A percentile compares a stretch with the other conserved stretches of the same genome.
Conservation (phyloP, 2,797 vertebrate species). For the Malurus splendens region DNA sequence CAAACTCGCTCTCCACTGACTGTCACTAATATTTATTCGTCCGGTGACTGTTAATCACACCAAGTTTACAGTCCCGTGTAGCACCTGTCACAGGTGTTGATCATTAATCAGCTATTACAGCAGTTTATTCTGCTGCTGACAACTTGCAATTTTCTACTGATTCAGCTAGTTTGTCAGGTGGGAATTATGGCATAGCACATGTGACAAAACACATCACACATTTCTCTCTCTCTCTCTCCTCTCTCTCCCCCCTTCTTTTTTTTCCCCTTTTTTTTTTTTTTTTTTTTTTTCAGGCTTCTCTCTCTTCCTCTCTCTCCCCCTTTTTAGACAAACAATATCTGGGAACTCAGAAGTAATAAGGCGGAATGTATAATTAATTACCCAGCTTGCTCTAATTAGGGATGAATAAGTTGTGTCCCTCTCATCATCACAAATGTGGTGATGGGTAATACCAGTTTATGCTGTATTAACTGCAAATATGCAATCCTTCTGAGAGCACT, state of each 20-base stretch:
- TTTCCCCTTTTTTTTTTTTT: constrained; percentile 2
- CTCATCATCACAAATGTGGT: constrained; percentile 91
- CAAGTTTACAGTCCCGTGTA: constrained; percentile 77
- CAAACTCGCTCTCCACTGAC: constrained; percentile 72
- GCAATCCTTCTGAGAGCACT: constrained; percentile 96
- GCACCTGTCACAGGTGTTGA: constrained; percentile 98
- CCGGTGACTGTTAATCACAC: constrained; percentile 80
- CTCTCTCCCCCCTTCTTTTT: constrained; percentile 21
- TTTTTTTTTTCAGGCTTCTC: constrained; percentile 62
- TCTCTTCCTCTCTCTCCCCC: constrained; percentile 71
- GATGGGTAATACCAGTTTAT: constrained; percentile 98
- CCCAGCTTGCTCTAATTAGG: constrained; percentile 99
- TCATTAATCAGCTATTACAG: constrained; percentile 98
- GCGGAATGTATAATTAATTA: constrained; percentile 99
- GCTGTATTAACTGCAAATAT: constrained; percentile 98
- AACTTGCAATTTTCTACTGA: constrained; percentile 98
- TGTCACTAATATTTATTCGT: constrained; percentile 83
- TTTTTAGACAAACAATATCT: constrained; percentile 94
- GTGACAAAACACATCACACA: constrained; percentile 99
- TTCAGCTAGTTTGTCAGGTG: constrained; percentile 98
- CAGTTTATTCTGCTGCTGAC: constrained; percentile 98
- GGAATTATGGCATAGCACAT: constrained; percentile 93
- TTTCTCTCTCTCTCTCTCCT: constrained; percentile 51
- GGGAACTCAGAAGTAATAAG: constrained; percentile 96
- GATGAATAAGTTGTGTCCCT: constrained; percentile 98